A percentile compares a stretch with the other conserved stretches of the same genome.
These are phyloP conservation scores for Polietes domitor DNA, from an alignment of 2,888 invertebrate species.

Conservation along the genomic window DNA sequence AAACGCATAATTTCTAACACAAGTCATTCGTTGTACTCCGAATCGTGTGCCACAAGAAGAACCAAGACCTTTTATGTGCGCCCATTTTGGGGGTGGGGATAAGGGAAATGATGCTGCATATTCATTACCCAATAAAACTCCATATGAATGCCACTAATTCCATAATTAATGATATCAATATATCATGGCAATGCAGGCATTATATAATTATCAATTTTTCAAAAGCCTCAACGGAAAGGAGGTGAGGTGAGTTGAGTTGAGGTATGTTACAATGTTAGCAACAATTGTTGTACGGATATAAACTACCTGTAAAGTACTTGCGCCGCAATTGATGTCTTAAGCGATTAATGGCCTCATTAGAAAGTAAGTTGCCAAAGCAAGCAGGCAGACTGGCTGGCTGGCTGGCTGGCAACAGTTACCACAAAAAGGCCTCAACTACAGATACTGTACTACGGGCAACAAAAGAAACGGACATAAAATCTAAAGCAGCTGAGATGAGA, in stretches of 20 bases:
- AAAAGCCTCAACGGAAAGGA: background rate
- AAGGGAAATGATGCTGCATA: too few species aligned
- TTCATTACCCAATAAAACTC: too few species aligned
- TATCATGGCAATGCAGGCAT: background rate
- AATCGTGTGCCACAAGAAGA: too few species aligned
- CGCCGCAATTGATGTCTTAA: constrained; percentile 32
- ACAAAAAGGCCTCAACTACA: constrained; percentile 18
- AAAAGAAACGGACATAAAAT: background rate
- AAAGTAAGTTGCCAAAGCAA: constrained; percentile 62
- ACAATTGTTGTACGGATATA: constrained; percentile 16
- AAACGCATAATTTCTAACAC: too few species aligned
- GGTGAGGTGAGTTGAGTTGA: background rate
- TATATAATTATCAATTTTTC: constrained; percentile 29
- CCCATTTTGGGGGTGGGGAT: too few species aligned
- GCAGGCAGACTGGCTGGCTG: too few species aligned
- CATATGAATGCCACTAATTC: constrained; percentile 10
- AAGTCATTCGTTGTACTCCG: too few species aligned
- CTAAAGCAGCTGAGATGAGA: background rate
- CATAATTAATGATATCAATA: constrained; percentile 28
- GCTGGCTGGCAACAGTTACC: constrained; percentile 47
- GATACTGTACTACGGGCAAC: background rate
- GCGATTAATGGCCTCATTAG: constrained; percentile 58
- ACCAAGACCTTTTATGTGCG: too few species aligned
- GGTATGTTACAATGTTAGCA: background rate
- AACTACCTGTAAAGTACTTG: background rate